Evolutionary conservation across 2,797 vertebrate species (phyloP).

Genomic region (Pangasius krempfi): DNA sequence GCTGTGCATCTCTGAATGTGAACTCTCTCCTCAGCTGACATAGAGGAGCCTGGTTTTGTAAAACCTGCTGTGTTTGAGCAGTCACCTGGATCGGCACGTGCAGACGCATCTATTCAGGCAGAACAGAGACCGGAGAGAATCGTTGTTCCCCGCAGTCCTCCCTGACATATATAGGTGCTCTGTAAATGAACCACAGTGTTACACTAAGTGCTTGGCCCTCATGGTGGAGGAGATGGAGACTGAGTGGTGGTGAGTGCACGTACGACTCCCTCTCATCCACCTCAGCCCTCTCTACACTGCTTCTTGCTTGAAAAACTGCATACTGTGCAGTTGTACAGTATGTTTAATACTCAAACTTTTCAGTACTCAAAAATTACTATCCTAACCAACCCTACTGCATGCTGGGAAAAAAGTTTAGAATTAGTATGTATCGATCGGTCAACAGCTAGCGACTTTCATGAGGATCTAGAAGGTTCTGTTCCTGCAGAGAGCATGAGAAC

Average conservation of each 20-base stretch:
- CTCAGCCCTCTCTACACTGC: not conserved
- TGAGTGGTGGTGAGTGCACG: conserved; percentile 76
- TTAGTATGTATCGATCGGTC: not conserved
- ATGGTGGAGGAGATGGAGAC: conserved; percentile 82
- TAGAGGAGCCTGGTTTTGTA: conserved; percentile 20
- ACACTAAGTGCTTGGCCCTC: conserved; percentile 86
- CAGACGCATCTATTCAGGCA: conserved; percentile 29
- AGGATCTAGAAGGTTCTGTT: not conserved
- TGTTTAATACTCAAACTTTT: not conserved
- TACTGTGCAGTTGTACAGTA: not conserved
- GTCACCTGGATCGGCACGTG: conserved; percentile 30
- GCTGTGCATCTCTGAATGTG: conserved; percentile 42
- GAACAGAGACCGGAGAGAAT: conserved; percentile 16
- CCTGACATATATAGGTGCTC: conserved; percentile 33
- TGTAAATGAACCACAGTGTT: conserved; percentile 34
- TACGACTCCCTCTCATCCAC: conserved; percentile 56
- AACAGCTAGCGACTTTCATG: not conserved
- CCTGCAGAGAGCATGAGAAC: not conserved
- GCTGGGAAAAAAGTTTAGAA: not conserved
- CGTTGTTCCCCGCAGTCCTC: conserved; percentile 19
- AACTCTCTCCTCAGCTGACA: conserved; percentile 36
- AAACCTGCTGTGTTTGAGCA: conserved; percentile 45
- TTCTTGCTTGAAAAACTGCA: not conserved
- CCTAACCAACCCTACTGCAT: not conserved
- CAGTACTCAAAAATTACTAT: not conserved